Evolutionary conservation across 2,797 vertebrate genomes (phyloP).

Genomic region (Leucoraja ocellata): DNA sequence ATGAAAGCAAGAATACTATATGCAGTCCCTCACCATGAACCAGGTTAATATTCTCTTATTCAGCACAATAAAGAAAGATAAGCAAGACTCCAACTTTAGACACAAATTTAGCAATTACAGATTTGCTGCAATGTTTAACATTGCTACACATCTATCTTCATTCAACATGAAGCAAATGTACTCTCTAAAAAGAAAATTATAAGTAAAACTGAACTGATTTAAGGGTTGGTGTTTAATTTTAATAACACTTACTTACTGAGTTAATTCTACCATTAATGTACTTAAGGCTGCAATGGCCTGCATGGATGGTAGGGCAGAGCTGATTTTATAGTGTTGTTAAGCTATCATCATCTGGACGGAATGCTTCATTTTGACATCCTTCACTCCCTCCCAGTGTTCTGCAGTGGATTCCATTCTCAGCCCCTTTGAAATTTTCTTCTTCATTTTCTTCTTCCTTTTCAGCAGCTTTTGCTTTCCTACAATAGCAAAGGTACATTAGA

Average conservation of each 20-base stretch:
- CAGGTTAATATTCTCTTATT: neutral
- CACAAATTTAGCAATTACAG: neutral
- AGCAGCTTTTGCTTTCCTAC: slow-evolving; percentile 23
- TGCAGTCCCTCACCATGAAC: neutral
- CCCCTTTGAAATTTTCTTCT: neutral
- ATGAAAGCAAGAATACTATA: no score
- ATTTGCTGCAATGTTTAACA: neutral
- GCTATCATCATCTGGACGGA: slow-evolving; percentile 55
- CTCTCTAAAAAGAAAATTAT: neutral
- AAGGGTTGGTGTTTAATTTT: neutral
- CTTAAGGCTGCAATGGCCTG: neutral
- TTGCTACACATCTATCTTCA: no score
- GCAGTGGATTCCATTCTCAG: slow-evolving; percentile 58
- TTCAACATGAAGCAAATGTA: neutral
- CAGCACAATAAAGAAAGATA: no score
- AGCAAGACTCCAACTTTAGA: neutral
- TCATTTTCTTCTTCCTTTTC: slow-evolving; percentile 27
- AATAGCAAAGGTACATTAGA: neutral
- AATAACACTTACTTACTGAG: neutral
- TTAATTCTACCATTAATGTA: neutral
- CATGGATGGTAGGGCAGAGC: no score
- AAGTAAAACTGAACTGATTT: neutral
- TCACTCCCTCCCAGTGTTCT: slow-evolving; percentile 52
- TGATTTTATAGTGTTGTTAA: slow-evolving; percentile 59
- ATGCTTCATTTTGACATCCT: slow-evolving; percentile 56